A percentile compares a stretch with the other conserved stretches of the same genome.
These are phyloP conservation scores for Tapirus terrestris DNA, from an alignment of 2,113 vertebrate genomes.

Conservation along the genomic window DNA sequence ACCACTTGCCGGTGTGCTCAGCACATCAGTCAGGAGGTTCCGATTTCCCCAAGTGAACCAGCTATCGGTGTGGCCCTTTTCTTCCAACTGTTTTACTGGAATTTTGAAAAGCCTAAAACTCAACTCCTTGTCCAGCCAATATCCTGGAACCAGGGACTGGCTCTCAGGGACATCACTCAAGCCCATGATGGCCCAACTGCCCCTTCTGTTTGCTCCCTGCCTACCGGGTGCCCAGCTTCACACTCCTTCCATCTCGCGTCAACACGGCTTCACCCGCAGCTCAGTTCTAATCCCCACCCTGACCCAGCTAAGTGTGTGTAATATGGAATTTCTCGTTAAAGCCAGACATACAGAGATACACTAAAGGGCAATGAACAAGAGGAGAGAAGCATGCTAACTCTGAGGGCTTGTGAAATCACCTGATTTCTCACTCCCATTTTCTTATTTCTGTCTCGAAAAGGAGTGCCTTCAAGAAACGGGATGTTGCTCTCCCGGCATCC, in stretches of 20 bases:
- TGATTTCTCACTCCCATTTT: background rate
- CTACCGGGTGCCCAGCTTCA: background rate
- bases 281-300: background rate
- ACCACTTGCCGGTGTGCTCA: background rate
- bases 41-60: background rate
- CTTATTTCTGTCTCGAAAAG: background rate
- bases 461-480: background rate
- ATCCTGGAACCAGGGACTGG: background rate
- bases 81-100: background rate
- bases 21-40: background rate
- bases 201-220: background rate
- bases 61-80: background rate
- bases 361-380: background rate
- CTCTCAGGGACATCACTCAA: background rate
- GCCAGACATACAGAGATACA: background rate
- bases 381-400: too few species aligned
- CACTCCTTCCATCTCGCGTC: background rate
- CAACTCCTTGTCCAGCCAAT: background rate
- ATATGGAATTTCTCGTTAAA: background rate
- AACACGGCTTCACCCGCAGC: background rate
- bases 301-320: background rate
- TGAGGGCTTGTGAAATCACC: background rate
- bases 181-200: background rate
- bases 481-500: background rate
- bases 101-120: background rate